Conservation (phyloP, 2,113 vertebrate species). For the Dermatemys mawii region DNA sequence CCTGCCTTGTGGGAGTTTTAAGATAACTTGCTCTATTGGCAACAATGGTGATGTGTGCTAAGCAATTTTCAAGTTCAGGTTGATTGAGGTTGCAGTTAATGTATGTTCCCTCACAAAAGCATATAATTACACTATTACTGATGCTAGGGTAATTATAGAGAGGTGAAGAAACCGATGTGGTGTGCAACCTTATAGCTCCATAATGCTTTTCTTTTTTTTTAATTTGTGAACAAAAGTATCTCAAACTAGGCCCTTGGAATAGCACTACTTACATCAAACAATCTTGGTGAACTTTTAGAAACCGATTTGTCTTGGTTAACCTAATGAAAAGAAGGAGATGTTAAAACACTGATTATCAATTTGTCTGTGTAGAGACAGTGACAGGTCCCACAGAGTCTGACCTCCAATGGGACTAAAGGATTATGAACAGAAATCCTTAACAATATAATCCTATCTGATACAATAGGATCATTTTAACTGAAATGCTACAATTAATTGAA, state of each 20-base stretch:
- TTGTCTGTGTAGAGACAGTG: fast-evolving
- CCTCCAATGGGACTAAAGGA: background rate
- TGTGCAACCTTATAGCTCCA: background rate
- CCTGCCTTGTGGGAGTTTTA: conserved; percentile 31
- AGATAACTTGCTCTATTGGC: conserved; percentile 25
- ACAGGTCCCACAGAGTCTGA: background rate
- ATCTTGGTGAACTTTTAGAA: background rate
- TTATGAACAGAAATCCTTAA: background rate
- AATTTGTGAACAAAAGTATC: background rate
- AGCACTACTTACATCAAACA: background rate
- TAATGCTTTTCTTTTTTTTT: background rate
- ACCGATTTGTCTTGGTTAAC: background rate
- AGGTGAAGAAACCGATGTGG: background rate
- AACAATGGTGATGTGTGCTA: background rate
- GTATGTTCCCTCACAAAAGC: conserved; percentile 28
- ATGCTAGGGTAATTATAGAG: conserved; percentile 34
- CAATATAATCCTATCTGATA: background rate
- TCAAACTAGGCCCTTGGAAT: background rate
- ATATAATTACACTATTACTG: conserved; percentile 46
- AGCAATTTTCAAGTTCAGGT: conserved; percentile 37
- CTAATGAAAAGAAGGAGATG: background rate
- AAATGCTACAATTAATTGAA: background rate
- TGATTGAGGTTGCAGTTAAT: conserved; percentile 41
- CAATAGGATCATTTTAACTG: background rate
- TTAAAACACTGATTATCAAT: background rate